These are phyloP conservation scores for Fringilla coelebs DNA, from an alignment of 2,797 vertebrate genomes.

Conservation along the genomic window DNA sequence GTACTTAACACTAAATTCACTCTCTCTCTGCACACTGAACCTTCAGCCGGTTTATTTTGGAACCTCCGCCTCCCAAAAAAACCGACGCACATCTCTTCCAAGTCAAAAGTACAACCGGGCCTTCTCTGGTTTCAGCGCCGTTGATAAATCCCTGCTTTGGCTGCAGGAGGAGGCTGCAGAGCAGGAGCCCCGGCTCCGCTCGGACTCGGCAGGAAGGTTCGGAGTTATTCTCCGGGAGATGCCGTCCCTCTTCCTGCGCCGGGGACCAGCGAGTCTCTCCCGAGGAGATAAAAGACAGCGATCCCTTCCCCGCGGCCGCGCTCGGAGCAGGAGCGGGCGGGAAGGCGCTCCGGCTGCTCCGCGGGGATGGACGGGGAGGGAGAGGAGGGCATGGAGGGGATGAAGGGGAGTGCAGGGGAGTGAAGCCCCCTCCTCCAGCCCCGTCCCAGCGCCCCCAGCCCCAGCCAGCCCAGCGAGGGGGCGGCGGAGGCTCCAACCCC, in stretches of 20 bases:
- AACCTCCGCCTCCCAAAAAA: not conserved
- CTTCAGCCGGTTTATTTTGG: not conserved
- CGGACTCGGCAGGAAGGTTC: not conserved
- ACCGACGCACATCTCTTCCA: not conserved
- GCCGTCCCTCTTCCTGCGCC: not conserved
- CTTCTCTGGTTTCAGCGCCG: not conserved
- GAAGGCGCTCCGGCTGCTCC: no score
- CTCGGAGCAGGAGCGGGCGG: not conserved
- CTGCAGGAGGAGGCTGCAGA: not conserved
- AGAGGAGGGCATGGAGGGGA: no score
- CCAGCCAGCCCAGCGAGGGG: not conserved
- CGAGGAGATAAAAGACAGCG: fast-evolving
- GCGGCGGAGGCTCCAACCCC: not conserved
- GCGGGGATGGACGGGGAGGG: not conserved
- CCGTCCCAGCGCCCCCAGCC: not conserved
- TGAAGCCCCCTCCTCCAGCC: not conserved
- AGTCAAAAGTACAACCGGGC: not conserved
- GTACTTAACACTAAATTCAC: not conserved
- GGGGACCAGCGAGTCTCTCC: fast-evolving
- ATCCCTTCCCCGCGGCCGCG: not conserved
- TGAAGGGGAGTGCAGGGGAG: no score
- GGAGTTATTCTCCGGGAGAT: not conserved
- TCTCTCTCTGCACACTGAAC: not conserved
- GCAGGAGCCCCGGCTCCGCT: not conserved
- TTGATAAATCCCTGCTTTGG: not conserved